Evolutionary conservation across 2,113 vertebrate species (phyloP), one percentile per base, ranked within the genome.

Genomic region (Lophochroa leadbeateri): DNA sequence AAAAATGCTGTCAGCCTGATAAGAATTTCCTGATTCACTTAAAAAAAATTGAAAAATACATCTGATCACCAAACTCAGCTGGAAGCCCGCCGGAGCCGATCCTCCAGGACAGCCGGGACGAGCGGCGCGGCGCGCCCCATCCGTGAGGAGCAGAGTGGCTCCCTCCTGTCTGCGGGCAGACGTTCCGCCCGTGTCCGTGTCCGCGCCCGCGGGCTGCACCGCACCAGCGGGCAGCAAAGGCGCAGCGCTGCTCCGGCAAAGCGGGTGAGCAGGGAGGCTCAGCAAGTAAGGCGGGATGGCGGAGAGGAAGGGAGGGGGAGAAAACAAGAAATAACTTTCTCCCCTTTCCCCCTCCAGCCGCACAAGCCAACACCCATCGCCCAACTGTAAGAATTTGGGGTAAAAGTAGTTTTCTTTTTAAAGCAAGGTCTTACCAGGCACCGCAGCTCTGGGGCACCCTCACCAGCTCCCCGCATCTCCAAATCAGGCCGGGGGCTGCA

Each of bases 1-100:
- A 97, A 98, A 98, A 98, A 98, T 98, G 97, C 85, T 98, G 98
- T 98, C 97, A 98, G 98, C 88, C 95, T 88, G 98, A 98, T 98
- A 98, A 98, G 97, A 98, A 98, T 98, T 97, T 97, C 97, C 97
- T 97, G 95, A 97, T 97, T 97, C 96, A 86, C 79, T 97, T 44
- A 50, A 46, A 50, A 21, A 24, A 31, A 57, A 67, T 6, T 28
- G 37, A 47, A 39, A 17, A 80, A 13, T 5, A n/a, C 93, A 97
- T 96, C 95, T 95, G 97, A 97, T 97, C 97, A 97, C 95, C 94
- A 94, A 97, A 96, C 91, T 97, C 97, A 82, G 70, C 65, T 81
- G 63, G 86, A 92, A 90, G 94, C 86, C 25, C 70, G 57, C 37
- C 20, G 72, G 39, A 75, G 82, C 46, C 58, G 21, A 91, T 74